Evolutionary conservation across 1,140 invertebrate genomes (phyloP).

Genomic region (Cydia amplana): DNA sequence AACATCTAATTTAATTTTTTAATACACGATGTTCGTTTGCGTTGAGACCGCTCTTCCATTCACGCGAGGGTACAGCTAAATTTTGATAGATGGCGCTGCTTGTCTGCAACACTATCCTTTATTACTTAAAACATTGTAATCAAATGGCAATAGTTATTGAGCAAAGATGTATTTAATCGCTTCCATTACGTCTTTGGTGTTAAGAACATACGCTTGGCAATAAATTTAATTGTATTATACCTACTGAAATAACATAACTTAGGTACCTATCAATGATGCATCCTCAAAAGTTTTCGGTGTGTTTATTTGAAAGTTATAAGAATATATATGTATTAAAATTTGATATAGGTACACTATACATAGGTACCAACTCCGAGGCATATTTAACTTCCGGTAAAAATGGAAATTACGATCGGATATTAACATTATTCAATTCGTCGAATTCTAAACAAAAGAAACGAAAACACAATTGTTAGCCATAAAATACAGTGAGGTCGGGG

Average conservation of each 20-base stretch:
- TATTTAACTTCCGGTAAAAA: background rate
- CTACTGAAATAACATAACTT: background rate
- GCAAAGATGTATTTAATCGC: background rate
- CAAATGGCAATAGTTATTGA: conserved; percentile 1
- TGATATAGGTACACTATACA: background rate
- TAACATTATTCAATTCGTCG: conserved; percentile 52
- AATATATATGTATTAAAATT: background rate
- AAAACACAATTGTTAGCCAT: conserved; percentile 65
- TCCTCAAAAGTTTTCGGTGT: background rate
- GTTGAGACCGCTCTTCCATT: background rate
- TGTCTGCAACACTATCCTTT: conserved; percentile 14
- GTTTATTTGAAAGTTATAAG: background rate
- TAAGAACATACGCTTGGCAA: background rate
- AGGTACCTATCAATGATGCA: background rate
- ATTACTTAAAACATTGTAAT: conserved; percentile 25
- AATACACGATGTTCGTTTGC: conserved; percentile 16
- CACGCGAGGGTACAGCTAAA: background rate
- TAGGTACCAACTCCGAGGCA: background rate
- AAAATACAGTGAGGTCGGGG: conserved; percentile 67
- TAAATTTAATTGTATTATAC: background rate
- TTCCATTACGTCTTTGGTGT: background rate
- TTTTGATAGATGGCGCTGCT: conserved; percentile 19
- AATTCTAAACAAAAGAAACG: conserved; percentile 61
- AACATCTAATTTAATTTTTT: conserved; percentile 31
- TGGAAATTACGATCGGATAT: conserved; percentile 52